Percentiles rank a stretch among this genome's conserved stretches.
Conservation (phyloP, 2,797 vertebrate genomes). For the Ctenosaura bakeri region DNA sequence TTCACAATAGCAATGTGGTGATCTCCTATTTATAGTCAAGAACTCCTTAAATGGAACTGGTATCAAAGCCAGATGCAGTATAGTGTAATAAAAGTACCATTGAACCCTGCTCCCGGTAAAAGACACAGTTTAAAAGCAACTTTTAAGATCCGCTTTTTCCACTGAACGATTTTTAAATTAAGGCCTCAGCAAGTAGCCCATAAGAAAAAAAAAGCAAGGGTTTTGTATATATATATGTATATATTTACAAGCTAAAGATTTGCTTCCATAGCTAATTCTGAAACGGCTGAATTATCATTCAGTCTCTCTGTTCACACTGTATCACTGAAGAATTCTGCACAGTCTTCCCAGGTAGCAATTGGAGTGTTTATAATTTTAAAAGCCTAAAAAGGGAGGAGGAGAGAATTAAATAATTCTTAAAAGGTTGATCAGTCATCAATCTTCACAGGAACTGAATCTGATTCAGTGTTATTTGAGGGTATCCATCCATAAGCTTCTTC, state of each 20-base stretch:
- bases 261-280: slow-evolving; percentile 63
- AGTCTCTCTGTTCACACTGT: neutral
- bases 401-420: slow-evolving; percentile 29
- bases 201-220: slow-evolving; percentile 70
- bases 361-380: slow-evolving; percentile 62
- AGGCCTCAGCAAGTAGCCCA: slow-evolving; percentile 86
- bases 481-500: slow-evolving; percentile 84
- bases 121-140: slow-evolving; percentile 81
- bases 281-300: slow-evolving; percentile 33
- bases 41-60: slow-evolving; percentile 67
- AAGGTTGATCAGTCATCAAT: slow-evolving; percentile 87
- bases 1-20: slow-evolving; percentile 71
- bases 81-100: slow-evolving; percentile 86
- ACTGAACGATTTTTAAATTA: slow-evolving; percentile 80
- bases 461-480: slow-evolving; percentile 68
- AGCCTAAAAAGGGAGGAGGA: slow-evolving; percentile 54
- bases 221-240: slow-evolving; percentile 62
- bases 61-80: slow-evolving; percentile 83
- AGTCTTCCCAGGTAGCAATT: slow-evolving; percentile 47
- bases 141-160: slow-evolving; percentile 60
- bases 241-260: slow-evolving; percentile 78
- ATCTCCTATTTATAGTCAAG: slow-evolving; percentile 75
- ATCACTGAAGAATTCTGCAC: slow-evolving; percentile 64
- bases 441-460: slow-evolving; percentile 87
- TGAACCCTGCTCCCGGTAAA: slow-evolving; percentile 67